phyloP scores from a whole-genome alignment of 2,888 invertebrate species.

The Priocnemis perturbator region DNA sequence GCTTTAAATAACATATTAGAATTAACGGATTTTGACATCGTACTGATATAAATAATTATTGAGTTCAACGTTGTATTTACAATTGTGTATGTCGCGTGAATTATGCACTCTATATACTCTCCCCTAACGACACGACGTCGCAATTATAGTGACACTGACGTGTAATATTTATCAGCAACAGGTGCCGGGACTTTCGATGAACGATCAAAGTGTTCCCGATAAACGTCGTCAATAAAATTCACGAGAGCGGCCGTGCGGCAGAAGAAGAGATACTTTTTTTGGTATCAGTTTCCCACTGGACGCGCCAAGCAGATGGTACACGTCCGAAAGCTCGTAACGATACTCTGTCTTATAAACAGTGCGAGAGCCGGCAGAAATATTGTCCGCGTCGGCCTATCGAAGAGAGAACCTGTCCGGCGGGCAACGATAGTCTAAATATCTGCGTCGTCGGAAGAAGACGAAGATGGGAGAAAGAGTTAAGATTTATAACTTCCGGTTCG shows the following conservation, averaged over 20 bases:
- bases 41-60: too few relatives aligned
- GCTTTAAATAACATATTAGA: too few relatives aligned
- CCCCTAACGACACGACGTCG: too few relatives aligned
- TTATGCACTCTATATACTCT: too few relatives aligned
- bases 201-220: too few relatives aligned
- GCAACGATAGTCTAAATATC: slow-evolving; percentile 47
- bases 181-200: too few relatives aligned
- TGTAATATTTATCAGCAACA: neutral
- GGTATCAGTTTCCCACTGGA: slow-evolving; percentile 51
- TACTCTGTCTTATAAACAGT: slow-evolving; percentile 67
- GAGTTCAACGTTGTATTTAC: too few relatives aligned
- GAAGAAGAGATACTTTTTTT: slow-evolving; percentile 51
- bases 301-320: slow-evolving; percentile 63
- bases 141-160: too few relatives aligned
- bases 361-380: slow-evolving; percentile 48
- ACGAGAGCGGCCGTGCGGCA: slow-evolving; percentile 10
- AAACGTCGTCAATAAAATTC: neutral
- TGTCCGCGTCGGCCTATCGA: slow-evolving; percentile 24
- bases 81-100: too few relatives aligned
- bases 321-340: slow-evolving; percentile 68
- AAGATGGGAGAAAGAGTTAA: slow-evolving; percentile 58
- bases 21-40: too few relatives aligned
- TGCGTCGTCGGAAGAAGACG: slow-evolving; percentile 29
- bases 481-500: slow-evolving; percentile 66
- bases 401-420: neutral